Evolutionary conservation across 2,888 invertebrate genomes (phyloP), one percentile per base, ranked within the genome.

Genomic region (Lepidochrysops patricia): DNA sequence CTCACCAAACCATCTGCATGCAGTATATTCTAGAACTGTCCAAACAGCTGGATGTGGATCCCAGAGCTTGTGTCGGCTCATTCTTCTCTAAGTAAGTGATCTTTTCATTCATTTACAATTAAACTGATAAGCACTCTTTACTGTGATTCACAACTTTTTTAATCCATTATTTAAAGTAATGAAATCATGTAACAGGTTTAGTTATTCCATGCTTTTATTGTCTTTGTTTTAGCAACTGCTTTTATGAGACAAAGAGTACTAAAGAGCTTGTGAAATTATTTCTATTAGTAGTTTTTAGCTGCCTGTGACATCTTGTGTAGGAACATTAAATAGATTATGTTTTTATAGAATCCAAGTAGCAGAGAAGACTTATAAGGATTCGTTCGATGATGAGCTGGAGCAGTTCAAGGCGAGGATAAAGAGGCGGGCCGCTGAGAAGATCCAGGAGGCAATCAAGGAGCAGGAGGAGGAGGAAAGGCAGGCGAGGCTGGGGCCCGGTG

Each of bases 1-100:
- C 99, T 0, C 98, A 99, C 83, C 99, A 99, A 82, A 97, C 96
- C 60, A 98, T 99, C 74, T 97, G 98, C 71, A 97, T 99, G 96
- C 99, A 99, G 89, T 99, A 98, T 79, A 97, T 99, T 65, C 88
- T 99, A 70, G 99, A 99, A 82, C 86, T 99, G 60, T 96, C 98
- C 1, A 98, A 96, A 76, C 97, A 98, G 73, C 82, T 98, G 64
- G 95, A 98, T 75, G 92, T 95, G 9, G 98, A 98, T 87, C 98
- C 98, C 0, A 91, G 98, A 67, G 94, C 95, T 12, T 98, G 97
- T 82, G 93, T 98, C 15, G 91, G 93, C 60, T 95, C 97, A 7
- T 98, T 98, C 90, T 98, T 98, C 77, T 90, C 93, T 4, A 94
- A 84, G 90, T 89, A 67, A 58, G 12, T 58, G 15, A 15, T 34